phyloP scores from a whole-genome alignment of 2,888 invertebrate genomes.

The Cremastobaeus sp. region DNA sequence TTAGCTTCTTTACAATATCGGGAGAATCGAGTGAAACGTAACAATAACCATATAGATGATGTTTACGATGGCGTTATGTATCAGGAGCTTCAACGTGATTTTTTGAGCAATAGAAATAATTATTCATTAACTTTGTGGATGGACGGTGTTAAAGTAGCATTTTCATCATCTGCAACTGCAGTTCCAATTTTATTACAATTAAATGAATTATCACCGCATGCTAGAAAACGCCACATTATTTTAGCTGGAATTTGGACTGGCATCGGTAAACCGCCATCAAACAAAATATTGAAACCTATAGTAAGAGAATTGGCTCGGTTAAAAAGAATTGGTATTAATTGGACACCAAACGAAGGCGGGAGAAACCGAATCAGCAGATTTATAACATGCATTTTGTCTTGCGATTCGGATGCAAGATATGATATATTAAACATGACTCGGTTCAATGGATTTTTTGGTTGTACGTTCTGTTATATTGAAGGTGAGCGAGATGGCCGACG shows the following conservation, averaged over 20 bases:
- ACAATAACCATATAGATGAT: constrained; percentile 2
- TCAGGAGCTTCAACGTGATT: background rate
- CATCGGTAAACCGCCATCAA: background rate
- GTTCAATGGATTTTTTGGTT: constrained; percentile 41
- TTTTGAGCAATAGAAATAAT: constrained; percentile 4
- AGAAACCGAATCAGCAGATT: constrained; percentile 15
- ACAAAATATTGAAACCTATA: constrained; percentile 1
- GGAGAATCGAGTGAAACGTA: constrained; percentile 10
- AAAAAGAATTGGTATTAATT: constrained; percentile 18
- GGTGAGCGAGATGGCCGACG: background rate
- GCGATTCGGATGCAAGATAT: constrained; percentile 15
- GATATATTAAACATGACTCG: constrained; percentile 35
- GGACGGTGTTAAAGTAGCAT: constrained; percentile 21
- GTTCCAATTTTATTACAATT: constrained; percentile 43
- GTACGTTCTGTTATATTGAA: constrained; percentile 16
- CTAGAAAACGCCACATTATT: constrained; percentile 38
- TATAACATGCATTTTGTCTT: background rate
- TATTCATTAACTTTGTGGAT: constrained; percentile 2
- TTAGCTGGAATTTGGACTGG: constrained; percentile 51
- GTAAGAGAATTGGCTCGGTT: constrained; percentile 1
- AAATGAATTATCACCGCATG: constrained; percentile 49
- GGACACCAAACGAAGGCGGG: constrained; percentile 17
- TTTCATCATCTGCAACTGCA: constrained; percentile 38
- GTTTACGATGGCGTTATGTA: constrained; percentile 12
- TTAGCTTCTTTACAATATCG: constrained; percentile 1